A percentile compares a stretch with the other conserved stretches of the same genome.
Conservation (phyloP, 2,888 invertebrate genomes). For the Drosophila fungiperda region DNA sequence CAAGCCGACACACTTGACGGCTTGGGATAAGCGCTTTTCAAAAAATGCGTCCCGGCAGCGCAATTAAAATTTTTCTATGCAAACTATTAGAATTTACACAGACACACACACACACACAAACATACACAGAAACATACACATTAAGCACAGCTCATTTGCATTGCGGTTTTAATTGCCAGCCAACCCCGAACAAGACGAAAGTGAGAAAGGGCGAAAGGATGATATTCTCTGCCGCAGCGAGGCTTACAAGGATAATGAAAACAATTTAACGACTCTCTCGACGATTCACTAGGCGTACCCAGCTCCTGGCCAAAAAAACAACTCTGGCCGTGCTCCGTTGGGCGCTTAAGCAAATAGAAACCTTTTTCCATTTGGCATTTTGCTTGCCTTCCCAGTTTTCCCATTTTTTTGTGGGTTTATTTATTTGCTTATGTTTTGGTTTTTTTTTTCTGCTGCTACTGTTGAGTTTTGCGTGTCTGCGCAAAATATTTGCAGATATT, state of each 20-base stretch:
- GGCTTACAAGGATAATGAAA: constrained; percentile 80
- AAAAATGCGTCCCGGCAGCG: constrained; percentile 55
- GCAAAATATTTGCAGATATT: constrained; percentile 77
- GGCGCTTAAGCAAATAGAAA: constrained; percentile 76
- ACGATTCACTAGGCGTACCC: constrained; percentile 50
- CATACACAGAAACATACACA: constrained; percentile 36
- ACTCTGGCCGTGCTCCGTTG: constrained; percentile 44
- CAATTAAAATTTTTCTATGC: constrained; percentile 69
- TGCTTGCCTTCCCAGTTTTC: constrained; percentile 32
- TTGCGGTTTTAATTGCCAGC: constrained; percentile 77
- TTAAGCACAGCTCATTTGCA: constrained; percentile 79
- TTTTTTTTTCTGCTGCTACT: constrained; percentile 5
- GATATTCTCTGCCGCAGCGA: constrained; percentile 25
- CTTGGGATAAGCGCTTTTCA: constrained; percentile 50
- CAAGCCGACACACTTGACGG: constrained; percentile 26
- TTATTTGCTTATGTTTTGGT: background rate
- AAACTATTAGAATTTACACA: constrained; percentile 55
- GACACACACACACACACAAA: constrained; percentile 13
- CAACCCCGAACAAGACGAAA: constrained; percentile 24
- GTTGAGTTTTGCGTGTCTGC: constrained; percentile 72
- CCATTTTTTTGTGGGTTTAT: background rate
- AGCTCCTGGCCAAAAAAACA: constrained; percentile 42
- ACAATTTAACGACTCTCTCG: constrained; percentile 80
- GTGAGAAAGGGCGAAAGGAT: constrained; percentile 13
- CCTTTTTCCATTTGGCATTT: constrained; percentile 62